A percentile compares a stretch with the other conserved stretches of the same genome.
These are phyloP conservation scores for Amblyraja radiata DNA, from an alignment of 2,797 vertebrate genomes.

Conservation along the genomic window DNA sequence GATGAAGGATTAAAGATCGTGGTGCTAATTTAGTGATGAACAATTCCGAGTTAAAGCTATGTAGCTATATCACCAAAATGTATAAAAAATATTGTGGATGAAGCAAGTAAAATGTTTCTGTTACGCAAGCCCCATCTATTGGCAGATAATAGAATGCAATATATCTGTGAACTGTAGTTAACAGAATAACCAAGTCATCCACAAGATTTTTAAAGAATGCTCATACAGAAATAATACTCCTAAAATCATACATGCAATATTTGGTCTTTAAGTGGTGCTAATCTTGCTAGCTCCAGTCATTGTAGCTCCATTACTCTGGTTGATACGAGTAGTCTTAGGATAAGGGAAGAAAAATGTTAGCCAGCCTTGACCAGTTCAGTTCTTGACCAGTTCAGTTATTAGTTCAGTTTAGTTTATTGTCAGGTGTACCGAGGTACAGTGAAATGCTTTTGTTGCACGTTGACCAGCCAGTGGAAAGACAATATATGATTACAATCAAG, in stretches of 20 bases:
- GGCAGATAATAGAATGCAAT: not conserved
- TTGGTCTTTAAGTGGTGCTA: not conserved
- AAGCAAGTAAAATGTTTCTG: constrained; percentile 1
- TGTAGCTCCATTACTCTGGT: too few relatives aligned
- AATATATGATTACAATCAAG: too few relatives aligned
- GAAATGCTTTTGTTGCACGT: too few relatives aligned
- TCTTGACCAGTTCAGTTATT: too few relatives aligned
- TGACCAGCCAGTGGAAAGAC: too few relatives aligned
- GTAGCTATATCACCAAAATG: not conserved
- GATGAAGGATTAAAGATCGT: not conserved
- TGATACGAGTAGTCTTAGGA: not conserved
- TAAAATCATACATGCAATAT: not conserved
- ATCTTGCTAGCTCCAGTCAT: not conserved
- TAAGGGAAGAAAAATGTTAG: not conserved
- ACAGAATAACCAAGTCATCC: not conserved
- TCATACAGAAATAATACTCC: too few relatives aligned
- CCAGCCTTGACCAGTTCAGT: not conserved
- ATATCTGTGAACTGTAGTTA: not conserved
- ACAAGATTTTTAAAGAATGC: not conserved
- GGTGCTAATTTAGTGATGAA: not conserved
- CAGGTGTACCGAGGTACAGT: too few relatives aligned
- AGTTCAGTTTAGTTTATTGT: too few relatives aligned
- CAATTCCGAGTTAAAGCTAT: not conserved
- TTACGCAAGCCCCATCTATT: constrained; percentile 31
- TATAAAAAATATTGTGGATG: not conserved